Evolutionary conservation across 2,888 invertebrate species (phyloP).

Genomic region (Drosophila atripex): DNA sequence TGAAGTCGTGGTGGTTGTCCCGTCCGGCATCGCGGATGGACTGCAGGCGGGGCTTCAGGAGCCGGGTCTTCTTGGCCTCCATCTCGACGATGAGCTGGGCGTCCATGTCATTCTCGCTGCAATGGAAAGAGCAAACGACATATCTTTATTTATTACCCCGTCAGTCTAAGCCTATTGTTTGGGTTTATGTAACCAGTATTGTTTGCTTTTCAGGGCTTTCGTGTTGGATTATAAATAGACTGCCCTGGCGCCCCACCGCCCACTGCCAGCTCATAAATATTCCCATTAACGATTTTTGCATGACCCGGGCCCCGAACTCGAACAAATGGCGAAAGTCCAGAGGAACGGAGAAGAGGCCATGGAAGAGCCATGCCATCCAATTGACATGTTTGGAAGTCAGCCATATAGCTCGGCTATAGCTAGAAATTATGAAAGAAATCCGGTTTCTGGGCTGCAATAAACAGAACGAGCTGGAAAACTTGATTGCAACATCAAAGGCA

Average conservation of each 20-base stretch:
- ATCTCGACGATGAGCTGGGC: conserved; percentile 93
- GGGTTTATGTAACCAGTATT: conserved; percentile 22
- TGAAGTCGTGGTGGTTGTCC: conserved; percentile 92
- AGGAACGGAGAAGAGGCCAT: conserved; percentile 1
- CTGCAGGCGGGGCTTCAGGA: conserved; percentile 88
- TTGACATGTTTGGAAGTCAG: conserved; percentile 29
- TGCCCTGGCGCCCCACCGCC: not conserved
- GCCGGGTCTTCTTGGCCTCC: conserved; percentile 92
- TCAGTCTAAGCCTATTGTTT: conserved; percentile 30
- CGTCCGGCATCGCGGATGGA: conserved; percentile 82
- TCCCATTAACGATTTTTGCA: conserved; percentile 51
- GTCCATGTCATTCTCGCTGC: conserved; percentile 92
- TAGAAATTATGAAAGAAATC: conserved; percentile 52
- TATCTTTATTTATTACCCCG: conserved; percentile 12
- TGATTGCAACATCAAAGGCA: conserved; percentile 58
- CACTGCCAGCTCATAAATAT: conserved; percentile 41
- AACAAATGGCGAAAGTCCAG: conserved; percentile 30
- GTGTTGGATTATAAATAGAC: conserved; percentile 37
- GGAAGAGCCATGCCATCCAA: conserved; percentile 39
- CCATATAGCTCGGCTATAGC: not conserved
- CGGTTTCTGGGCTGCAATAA: conserved; percentile 50
- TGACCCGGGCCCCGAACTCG: conserved; percentile 44
- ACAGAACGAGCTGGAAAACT: conserved; percentile 39
- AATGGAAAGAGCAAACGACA: conserved; percentile 34
- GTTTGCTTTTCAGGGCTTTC: conserved; percentile 13